A percentile compares a stretch with the other conserved stretches of the same genome.
Evolutionary conservation across 1,140 invertebrate species (phyloP).

Genomic region (Drosophila ironensis): DNA sequence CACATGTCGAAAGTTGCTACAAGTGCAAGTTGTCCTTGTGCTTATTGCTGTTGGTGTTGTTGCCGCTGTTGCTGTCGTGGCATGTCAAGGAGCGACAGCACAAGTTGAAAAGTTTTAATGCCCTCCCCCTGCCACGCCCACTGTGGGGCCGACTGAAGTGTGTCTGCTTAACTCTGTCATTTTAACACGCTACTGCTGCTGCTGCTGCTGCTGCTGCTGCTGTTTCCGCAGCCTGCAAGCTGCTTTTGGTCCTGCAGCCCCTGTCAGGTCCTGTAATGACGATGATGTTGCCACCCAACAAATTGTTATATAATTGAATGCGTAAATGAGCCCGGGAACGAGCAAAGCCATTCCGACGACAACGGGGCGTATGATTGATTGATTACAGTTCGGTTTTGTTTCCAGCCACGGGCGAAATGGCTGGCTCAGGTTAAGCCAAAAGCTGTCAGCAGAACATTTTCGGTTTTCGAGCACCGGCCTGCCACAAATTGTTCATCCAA

Average conservation of each 20-base stretch:
- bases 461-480: slow-evolving; percentile 14
- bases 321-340: slow-evolving; percentile 40
- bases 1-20: slow-evolving; percentile 72
- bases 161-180: slow-evolving; percentile 64
- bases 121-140: background rate
- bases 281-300: slow-evolving; percentile 45
- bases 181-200: slow-evolving; percentile 44
- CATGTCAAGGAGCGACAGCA: slow-evolving; percentile 40
- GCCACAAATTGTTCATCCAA: slow-evolving; percentile 39
- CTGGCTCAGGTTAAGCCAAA: slow-evolving; percentile 20
- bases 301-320: slow-evolving; percentile 72
- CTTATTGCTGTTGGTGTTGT: slow-evolving; percentile 14
- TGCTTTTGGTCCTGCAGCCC: too few relatives aligned
- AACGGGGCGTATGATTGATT: slow-evolving; percentile 69
- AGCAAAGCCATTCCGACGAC: slow-evolving; percentile 7
- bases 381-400: slow-evolving; percentile 56
- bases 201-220: background rate
- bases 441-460: slow-evolving; percentile 38
- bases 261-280: slow-evolving; percentile 20
- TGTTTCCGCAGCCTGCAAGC: slow-evolving; percentile 7
- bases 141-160: slow-evolving; percentile 37
- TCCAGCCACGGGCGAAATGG: too few relatives aligned
- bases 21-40: slow-evolving; percentile 65
- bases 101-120: slow-evolving; percentile 73
- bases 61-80: slow-evolving; percentile 21